A percentile compares a stretch with the other conserved stretches of the same genome.
These are phyloP conservation scores for Sphecodes monilicornis DNA, from an alignment of 2,888 invertebrate species.

Conservation along the genomic window DNA sequence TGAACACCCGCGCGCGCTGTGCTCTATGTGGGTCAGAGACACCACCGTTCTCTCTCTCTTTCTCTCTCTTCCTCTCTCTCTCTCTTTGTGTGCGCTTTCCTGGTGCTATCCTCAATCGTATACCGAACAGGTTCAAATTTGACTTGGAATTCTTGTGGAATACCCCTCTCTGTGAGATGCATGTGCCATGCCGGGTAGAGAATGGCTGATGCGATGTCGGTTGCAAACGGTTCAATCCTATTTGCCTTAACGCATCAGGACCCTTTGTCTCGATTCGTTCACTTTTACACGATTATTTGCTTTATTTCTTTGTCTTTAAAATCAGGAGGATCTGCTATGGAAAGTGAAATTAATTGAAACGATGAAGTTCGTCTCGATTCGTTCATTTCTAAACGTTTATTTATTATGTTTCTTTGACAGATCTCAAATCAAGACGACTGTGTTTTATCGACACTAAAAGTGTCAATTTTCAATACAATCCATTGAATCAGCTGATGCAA, in stretches of 20 bases:
- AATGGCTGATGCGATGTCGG: constrained; percentile 19
- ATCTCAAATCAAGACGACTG: no score
- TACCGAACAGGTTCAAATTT: constrained; percentile 40
- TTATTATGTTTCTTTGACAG: no score
- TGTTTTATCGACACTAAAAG: no score
- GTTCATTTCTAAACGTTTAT: no score
- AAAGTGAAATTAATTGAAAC: no score
- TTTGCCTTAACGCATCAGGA: neutral
- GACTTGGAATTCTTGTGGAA: constrained; percentile 33
- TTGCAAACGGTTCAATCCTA: constrained; percentile 3
- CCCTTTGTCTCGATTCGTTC: neutral
- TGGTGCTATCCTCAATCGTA: constrained; percentile 11
- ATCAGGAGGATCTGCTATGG: neutral
- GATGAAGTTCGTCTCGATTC: no score
- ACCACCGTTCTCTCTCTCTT: constrained; percentile 24
- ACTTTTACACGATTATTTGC: neutral
- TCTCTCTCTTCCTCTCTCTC: neutral
- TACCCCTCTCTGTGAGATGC: constrained; percentile 2
- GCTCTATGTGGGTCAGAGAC: constrained; percentile 70
- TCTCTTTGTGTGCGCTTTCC: neutral
- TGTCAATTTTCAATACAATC: no score
- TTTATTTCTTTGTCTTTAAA: neutral
- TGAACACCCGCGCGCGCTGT: constrained; percentile 43
- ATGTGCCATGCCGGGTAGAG: neutral
- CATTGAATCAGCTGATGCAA: no score